Percentiles rank a stretch among this genome's conserved stretches.
phyloP scores from a whole-genome alignment of 37 sponge, comb jelly and placozoan species.

The Beroe forskalii region DNA sequence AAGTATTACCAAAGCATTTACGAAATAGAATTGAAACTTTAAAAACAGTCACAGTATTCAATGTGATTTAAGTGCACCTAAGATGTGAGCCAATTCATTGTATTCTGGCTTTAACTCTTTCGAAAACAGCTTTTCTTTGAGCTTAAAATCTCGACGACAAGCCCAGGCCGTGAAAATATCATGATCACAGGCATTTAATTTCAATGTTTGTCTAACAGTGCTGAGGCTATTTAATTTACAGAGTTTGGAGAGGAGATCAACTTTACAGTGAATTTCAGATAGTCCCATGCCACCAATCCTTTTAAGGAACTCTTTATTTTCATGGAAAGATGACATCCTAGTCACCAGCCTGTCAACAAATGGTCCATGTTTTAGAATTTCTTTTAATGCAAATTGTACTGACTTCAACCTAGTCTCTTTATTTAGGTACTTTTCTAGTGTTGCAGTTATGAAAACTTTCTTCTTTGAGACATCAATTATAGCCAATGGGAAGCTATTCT shows the following conservation, averaged over 20 bases:
- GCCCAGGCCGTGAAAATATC: conserved; percentile 56
- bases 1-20: no score
- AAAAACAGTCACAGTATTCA: no score
- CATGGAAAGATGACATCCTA: neutral
- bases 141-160: neutral
- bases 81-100: neutral
- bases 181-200: neutral
- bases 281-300: neutral
- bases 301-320: neutral
- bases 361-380: neutral
- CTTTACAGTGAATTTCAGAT: neutral
- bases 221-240: neutral
- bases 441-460: neutral
- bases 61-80: no score
- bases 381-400: neutral
- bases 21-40: no score
- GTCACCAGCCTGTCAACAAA: neutral
- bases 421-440: neutral
- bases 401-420: neutral
- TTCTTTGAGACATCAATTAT: conserved; percentile 41
- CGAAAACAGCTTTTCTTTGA: neutral
- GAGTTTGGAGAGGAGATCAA: neutral
- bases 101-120: neutral
- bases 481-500: neutral
- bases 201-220: neutral